Evolutionary conservation across 2,113 vertebrate species (phyloP).

Genomic region (Sylvia atricapilla): DNA sequence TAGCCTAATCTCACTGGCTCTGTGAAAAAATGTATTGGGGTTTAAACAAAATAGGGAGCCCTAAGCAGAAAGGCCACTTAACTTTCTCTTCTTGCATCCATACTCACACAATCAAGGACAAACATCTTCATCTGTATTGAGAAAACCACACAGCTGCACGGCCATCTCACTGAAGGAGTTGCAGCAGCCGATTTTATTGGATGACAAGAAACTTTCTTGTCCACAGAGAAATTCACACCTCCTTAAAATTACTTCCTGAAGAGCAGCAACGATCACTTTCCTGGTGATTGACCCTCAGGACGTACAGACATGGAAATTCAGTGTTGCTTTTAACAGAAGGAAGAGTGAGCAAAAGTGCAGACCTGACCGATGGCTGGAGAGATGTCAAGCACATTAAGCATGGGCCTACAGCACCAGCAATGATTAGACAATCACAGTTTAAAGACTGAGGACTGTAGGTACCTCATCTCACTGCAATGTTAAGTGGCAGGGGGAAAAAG

Average conservation of each 20-base stretch:
- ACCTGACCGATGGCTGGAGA: not conserved
- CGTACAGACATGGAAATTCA: constrained; percentile 15
- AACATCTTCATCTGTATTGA: not conserved
- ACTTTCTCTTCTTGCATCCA: not conserved
- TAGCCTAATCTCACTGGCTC: not conserved
- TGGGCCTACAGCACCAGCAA: not conserved
- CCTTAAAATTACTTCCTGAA: not conserved
- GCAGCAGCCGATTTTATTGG: not conserved
- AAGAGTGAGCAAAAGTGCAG: not conserved
- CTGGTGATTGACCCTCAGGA: not conserved
- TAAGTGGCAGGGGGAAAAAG: not conserved
- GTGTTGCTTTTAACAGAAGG: not conserved
- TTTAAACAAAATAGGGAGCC: not conserved
- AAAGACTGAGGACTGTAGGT: not conserved
- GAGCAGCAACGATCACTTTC: not conserved
- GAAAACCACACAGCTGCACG: not conserved
- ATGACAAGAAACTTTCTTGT: not conserved
- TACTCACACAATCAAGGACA: accelerated
- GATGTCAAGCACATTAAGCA: not conserved
- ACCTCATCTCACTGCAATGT: constrained; percentile 8
- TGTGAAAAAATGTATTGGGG: not conserved
- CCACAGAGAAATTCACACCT: not conserved
- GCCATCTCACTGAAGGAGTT: not conserved
- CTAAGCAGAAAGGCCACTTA: not conserved
- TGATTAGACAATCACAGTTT: not conserved